phyloP scores from a whole-genome alignment of 2,113 vertebrate species.

The Cavia aperea region DNA sequence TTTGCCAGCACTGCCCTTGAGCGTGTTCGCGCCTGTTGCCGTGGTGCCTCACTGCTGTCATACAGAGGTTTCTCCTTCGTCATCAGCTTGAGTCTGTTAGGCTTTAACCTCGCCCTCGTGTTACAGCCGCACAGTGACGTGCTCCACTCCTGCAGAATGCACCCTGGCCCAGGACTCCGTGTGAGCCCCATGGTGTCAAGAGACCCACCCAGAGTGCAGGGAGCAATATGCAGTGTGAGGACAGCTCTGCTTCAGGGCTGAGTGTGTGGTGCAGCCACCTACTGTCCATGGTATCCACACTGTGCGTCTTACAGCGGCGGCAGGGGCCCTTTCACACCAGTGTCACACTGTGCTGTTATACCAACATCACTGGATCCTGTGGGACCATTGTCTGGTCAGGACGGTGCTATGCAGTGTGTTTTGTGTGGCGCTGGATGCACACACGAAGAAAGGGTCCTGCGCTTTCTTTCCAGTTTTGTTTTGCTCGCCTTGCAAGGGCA shows the following conservation, averaged over 20 bases:
- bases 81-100: not conserved
- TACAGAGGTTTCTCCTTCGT: not conserved
- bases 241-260: not conserved
- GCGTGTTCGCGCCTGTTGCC: not conserved
- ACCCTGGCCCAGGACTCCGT: too few relatives aligned
- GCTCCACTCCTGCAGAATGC: not conserved
- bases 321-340: not conserved
- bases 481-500: not conserved
- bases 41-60: not conserved
- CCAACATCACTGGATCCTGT: not conserved
- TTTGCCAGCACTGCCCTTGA: not conserved
- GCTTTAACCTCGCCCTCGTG: not conserved
- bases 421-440: not conserved
- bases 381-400: not conserved
- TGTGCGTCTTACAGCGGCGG: not conserved
- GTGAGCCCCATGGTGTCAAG: too few relatives aligned
- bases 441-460: not conserved
- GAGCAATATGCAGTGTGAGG: not conserved
- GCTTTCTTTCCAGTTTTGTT: not conserved
- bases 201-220: too few relatives aligned
- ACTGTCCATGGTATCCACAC: not conserved
- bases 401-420: not conserved
- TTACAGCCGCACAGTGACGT: not conserved
- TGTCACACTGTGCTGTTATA: too few relatives aligned
- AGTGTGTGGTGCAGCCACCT: not conserved